Evolutionary conservation across 2,888 invertebrate species (phyloP).

Genomic region (Chymomyza fuscimana): DNA sequence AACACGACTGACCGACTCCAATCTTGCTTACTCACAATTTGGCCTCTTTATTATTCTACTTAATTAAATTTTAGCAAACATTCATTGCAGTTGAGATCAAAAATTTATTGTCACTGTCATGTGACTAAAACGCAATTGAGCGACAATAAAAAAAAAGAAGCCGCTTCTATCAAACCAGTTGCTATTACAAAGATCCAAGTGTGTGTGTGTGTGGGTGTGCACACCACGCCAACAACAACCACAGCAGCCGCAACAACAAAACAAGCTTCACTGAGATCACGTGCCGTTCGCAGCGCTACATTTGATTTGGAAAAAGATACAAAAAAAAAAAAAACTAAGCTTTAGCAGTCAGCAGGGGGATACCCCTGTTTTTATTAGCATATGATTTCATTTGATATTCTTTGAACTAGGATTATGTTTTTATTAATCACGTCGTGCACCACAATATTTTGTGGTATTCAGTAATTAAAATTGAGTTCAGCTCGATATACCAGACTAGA

Average conservation of each 20-base stretch:
- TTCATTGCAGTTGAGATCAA: conserved; percentile 49
- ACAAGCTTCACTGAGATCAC: conserved; percentile 49
- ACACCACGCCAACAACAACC: conserved; percentile 22
- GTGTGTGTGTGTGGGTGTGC: conserved; percentile 25
- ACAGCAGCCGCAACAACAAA: conserved; percentile 18
- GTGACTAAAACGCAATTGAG: conserved; percentile 46
- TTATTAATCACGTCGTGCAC: no score
- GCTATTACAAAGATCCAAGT: conserved; percentile 33
- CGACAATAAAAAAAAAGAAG: not conserved
- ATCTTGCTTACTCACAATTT: not conserved
- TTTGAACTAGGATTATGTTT: not conserved
- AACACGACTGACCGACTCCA: not conserved
- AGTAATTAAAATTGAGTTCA: no score
- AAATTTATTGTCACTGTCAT: conserved; percentile 41
- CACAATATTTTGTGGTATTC: no score
- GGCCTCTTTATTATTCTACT: conserved; percentile 30
- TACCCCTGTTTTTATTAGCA: not conserved
- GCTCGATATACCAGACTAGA: no score
- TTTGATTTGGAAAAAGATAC: not conserved
- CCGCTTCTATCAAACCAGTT: conserved; percentile 53
- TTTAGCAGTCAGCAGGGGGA: not conserved
- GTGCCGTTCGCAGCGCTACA: conserved; percentile 45
- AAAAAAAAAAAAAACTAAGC: not conserved
- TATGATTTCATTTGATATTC: not conserved
- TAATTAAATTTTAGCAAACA: conserved; percentile 17